Evolutionary conservation across 1,140 invertebrate species (phyloP).

Genomic region (Aricia agestis): DNA sequence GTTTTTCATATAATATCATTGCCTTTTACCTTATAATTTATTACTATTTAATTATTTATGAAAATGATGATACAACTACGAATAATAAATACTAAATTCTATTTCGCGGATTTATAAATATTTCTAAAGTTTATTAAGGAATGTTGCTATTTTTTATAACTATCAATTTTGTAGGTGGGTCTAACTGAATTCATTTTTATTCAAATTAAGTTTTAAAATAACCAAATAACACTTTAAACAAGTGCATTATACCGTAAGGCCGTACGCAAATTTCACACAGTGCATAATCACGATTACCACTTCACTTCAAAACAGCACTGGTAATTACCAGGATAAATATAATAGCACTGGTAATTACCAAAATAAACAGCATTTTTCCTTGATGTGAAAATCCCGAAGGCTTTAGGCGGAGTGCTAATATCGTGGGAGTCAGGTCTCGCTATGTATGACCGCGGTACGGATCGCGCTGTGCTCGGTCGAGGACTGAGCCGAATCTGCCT

Average conservation of each 20-base stretch:
- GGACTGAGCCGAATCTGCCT: constrained; percentile 61
- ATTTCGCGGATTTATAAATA: not conserved
- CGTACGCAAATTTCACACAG: constrained; percentile 35
- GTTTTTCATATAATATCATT: no score
- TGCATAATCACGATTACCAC: constrained; percentile 22
- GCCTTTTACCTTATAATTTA: not conserved
- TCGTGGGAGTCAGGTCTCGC: constrained; percentile 65
- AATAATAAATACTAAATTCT: not conserved
- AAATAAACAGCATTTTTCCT: constrained; percentile 47
- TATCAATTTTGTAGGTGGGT: not conserved
- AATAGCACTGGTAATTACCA: constrained; percentile 51
- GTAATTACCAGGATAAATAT: constrained; percentile 8
- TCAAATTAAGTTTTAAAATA: not conserved
- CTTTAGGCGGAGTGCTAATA: constrained; percentile 62
- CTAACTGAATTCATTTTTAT: not conserved
- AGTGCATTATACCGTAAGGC: constrained; percentile 2
- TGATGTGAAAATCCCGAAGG: constrained; percentile 60
- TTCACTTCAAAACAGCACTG: constrained; percentile 12
- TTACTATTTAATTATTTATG: not conserved
- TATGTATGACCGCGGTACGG: constrained; percentile 58
- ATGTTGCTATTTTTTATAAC: not conserved
- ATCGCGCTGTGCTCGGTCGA: constrained; percentile 41
- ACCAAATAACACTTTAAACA: not conserved
- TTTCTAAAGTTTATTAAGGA: not conserved
- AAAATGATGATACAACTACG: no score